These are phyloP conservation scores for Zoanthus sociatus DNA, from an alignment of 92 coral and sea anemone genomes.

Conservation along the genomic window DNA sequence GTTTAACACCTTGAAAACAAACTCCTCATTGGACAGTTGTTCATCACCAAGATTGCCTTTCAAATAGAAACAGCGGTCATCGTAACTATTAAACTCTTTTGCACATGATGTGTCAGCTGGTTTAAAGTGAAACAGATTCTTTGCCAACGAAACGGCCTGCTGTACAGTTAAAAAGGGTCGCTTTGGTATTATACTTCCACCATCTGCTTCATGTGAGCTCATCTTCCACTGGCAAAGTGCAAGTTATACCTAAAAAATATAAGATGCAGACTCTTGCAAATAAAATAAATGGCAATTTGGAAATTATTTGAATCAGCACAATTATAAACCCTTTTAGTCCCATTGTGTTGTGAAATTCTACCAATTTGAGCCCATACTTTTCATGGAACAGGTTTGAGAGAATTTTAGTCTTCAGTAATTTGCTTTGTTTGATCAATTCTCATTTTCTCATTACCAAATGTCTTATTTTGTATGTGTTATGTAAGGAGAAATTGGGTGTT, in stretches of 20 bases:
- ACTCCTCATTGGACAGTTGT: slow-evolving; percentile 40
- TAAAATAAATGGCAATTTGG: no score
- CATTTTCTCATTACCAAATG: no score
- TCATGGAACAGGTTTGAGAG: no score
- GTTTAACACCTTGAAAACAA: slow-evolving; percentile 78
- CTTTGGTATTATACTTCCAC: background rate
- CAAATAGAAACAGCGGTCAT: slow-evolving; percentile 79
- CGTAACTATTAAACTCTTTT: slow-evolving; percentile 79
- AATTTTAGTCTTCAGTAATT: no score
- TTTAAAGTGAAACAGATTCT: slow-evolving; percentile 61
- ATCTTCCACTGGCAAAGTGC: background rate
- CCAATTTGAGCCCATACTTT: no score
- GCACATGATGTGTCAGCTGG: slow-evolving; percentile 33
- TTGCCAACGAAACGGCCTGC: slow-evolving; percentile 65
- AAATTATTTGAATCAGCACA: no score
- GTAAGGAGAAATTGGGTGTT: no score
- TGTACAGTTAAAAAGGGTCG: slow-evolving; percentile 64
- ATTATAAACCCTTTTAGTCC: no score
- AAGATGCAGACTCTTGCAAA: no score
- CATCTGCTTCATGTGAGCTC: background rate
- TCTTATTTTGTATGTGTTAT: no score
- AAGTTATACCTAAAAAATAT: slow-evolving; percentile 10
- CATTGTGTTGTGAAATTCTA: no score
- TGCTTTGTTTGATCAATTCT: no score
- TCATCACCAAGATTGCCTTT: slow-evolving; percentile 41